Conservation (phyloP, 2,888 invertebrate species). For the Periphyllus acericola region DNA sequence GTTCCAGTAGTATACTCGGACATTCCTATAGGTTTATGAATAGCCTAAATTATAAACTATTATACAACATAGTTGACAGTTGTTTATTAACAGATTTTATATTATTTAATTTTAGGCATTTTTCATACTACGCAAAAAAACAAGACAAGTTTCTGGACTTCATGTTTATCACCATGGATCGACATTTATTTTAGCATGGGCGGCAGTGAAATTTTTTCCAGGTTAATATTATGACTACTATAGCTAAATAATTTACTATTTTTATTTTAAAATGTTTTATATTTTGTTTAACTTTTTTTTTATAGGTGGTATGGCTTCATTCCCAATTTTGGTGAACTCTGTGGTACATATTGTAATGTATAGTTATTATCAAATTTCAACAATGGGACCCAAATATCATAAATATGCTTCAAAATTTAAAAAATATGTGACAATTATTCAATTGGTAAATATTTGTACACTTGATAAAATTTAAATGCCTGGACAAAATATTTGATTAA, state of each 20-base stretch:
- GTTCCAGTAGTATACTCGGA: too few relatives aligned
- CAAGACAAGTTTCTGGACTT: slow-evolving; percentile 76
- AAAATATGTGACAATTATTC: slow-evolving; percentile 71
- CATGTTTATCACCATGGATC: slow-evolving; percentile 80
- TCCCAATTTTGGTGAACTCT: slow-evolving; percentile 75
- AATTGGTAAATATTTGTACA: slow-evolving; percentile 72
- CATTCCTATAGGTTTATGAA: too few relatives aligned
- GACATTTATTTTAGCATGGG: slow-evolving; percentile 73
- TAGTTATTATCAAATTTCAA: slow-evolving; percentile 76
- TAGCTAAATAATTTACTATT: not conserved
- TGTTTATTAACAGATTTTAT: not conserved
- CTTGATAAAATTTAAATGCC: not conserved
- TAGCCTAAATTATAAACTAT: too few relatives aligned
- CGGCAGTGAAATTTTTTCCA: slow-evolving; percentile 74
- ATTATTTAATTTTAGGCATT: slow-evolving; percentile 68
- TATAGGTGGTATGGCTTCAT: slow-evolving; percentile 75
- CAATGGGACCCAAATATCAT: slow-evolving; percentile 72
- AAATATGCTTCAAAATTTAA: slow-evolving; percentile 73
- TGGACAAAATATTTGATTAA: slow-evolving; percentile 11
- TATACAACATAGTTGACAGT: not conserved
- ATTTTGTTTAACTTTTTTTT: slow-evolving; percentile 63
- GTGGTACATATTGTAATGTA: slow-evolving; percentile 82
- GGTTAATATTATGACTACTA: slow-evolving; percentile 68
- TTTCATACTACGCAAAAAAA: slow-evolving; percentile 78
- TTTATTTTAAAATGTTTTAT: not conserved